phyloP scores from a whole-genome alignment of 1,140 invertebrate genomes.

The Thalassaphorura encarpata region DNA sequence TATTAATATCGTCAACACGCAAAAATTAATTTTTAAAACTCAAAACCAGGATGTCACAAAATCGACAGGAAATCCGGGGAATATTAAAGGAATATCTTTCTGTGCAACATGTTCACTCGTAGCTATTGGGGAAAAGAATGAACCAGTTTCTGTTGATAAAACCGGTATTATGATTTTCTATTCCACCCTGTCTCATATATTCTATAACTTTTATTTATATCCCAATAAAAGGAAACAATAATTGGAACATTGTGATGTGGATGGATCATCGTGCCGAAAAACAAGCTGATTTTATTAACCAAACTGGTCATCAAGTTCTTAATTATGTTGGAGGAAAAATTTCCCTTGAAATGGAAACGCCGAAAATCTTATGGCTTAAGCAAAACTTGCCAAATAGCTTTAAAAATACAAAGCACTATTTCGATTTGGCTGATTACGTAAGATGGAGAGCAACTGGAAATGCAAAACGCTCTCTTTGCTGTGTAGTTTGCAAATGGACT shows the following conservation, averaged over 20 bases:
- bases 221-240: background rate
- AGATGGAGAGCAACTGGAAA: conserved; percentile 76
- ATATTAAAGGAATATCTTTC: conserved; percentile 78
- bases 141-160: conserved; percentile 64
- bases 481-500: conserved; percentile 89
- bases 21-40: background rate
- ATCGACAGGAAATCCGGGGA: conserved; percentile 42
- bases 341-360: conserved; percentile 89
- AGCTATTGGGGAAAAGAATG: conserved; percentile 56
- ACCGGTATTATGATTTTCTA: no score
- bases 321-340: conserved; percentile 82
- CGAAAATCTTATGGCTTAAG: conserved; percentile 93
- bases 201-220: background rate
- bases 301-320: conserved; percentile 60
- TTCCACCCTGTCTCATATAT: no score
- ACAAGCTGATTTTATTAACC: conserved; percentile 75
- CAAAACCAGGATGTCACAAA: conserved; percentile 47
- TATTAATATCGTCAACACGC: no score
- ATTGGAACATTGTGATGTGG: conserved; percentile 87
- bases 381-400: conserved; percentile 54
- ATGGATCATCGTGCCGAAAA: conserved; percentile 84
- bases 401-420: conserved; percentile 57
- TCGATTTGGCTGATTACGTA: conserved; percentile 89
- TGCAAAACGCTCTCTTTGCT: conserved; percentile 64
- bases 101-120: conserved; percentile 94